These are phyloP conservation scores for Helleia helle DNA, from an alignment of 2,888 invertebrate genomes.

Conservation along the genomic window DNA sequence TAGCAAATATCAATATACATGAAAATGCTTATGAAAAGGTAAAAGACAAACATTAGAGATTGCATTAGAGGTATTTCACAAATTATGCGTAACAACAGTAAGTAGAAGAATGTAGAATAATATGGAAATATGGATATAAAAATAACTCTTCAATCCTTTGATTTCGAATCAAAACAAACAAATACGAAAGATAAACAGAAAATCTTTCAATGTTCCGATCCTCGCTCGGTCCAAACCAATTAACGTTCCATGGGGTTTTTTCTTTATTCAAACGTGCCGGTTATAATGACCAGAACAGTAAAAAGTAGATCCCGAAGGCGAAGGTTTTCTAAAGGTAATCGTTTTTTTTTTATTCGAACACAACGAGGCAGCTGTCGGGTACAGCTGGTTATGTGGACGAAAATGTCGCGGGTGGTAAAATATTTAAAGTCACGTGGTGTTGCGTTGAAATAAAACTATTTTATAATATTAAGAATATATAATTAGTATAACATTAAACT, in stretches of 20 bases:
- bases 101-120: no score
- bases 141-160: no score
- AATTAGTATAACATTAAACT: no score
- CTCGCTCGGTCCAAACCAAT: conserved; percentile 20
- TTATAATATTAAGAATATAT: no score
- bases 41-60: no score
- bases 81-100: no score
- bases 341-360: conserved; percentile 42
- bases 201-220: conserved; percentile 1
- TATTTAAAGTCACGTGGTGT: conserved; percentile 36
- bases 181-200: not conserved
- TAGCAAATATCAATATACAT: no score
- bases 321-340: conserved; percentile 55
- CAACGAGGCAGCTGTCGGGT: conserved; percentile 58
- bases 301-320: conserved; percentile 44
- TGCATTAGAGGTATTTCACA: no score
- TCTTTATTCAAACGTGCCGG: conserved; percentile 48
- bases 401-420: conserved; percentile 23
- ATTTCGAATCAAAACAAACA: conserved; percentile 5
- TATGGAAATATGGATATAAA: no score
- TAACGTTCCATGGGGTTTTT: conserved; percentile 31
- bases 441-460: not conserved
- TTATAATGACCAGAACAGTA: conserved; percentile 49
- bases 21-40: no score
- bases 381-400: conserved; percentile 45